Evolutionary conservation across 2,797 vertebrate species (phyloP), one percentile per base, ranked within the genome.

Genomic region (Triplophysa bombifrons): DNA sequence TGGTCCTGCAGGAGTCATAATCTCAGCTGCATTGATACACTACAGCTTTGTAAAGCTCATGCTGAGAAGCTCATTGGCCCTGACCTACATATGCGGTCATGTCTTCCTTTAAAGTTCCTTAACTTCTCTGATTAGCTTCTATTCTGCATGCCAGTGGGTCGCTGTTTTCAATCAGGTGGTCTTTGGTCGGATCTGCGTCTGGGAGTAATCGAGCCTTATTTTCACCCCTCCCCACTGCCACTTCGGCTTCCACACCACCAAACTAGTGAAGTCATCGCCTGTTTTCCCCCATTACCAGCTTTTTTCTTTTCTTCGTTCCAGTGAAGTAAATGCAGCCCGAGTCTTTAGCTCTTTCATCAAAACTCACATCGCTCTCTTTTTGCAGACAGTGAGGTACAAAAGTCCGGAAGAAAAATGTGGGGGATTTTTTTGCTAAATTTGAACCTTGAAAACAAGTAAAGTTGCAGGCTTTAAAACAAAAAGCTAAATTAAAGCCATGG

Each of bases 111-210:
- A 53, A 68, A 53, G 76, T 64, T 64, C 41, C 63, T 76, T 68
- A 85, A 83, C 68, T 65, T 70, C 79, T n/a, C 61, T 82, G 77
- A 86, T 86, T 85, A 80, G 74, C 63, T 76, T 60, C 74, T 82
- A 75, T 78, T 82, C 68, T 78, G 72, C 78, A 71, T 80, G 78
- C 82, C 84, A 82, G 69, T 11, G 48, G 53, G 71, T 76, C 50
- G 50, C 87, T 89, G 87, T 78, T 86, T 86, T 85, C 81, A 85
- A 87, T 89, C 86, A 87, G 61, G 61, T 82, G 48, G 84, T 87
- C 84, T 87, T 85, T 86, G 85, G 84, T 86, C 75, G 72, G 75
- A 58, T 78, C 75, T 76, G 46, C 78, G 71, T 85, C 85, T 88
- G 87, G 83, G 83, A 87, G 77, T 81, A 85, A 87, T 89, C 80